These are phyloP conservation scores for Ectemnius cavifrons DNA, from an alignment of 2,888 invertebrate genomes.

Conservation along the genomic window DNA sequence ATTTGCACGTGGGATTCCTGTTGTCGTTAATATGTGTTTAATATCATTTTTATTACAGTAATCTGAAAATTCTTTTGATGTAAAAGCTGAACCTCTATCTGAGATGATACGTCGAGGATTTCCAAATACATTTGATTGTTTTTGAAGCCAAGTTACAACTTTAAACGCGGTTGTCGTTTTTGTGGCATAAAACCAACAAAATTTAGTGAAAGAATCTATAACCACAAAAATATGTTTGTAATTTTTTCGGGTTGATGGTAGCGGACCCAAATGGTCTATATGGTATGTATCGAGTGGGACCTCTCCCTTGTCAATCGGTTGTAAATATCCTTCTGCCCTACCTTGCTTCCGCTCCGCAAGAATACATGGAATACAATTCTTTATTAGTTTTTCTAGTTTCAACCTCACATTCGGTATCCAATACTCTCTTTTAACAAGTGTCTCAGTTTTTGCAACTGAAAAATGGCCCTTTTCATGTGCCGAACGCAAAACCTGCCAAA, in stretches of 20 bases:
- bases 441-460: not conserved
- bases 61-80: slow-evolving; percentile 14
- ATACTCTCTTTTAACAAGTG: slow-evolving; percentile 1
- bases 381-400: not conserved
- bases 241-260: slow-evolving; percentile 4
- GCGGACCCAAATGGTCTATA: slow-evolving; percentile 22
- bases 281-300: slow-evolving; percentile 16
- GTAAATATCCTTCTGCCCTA: slow-evolving; percentile 7
- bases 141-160: not conserved
- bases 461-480: slow-evolving; percentile 18
- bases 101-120: not conserved
- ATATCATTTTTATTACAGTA: slow-evolving; percentile 70
- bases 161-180: not conserved
- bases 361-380: slow-evolving; percentile 14
- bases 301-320: slow-evolving; percentile 11
- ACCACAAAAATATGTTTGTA: slow-evolving; percentile 1
- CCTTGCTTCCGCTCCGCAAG: slow-evolving; percentile 27
- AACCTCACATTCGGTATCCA: not conserved
- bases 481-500: not conserved
- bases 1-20: slow-evolving; percentile 37
- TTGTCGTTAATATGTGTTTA: slow-evolving; percentile 55
- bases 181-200: not conserved
- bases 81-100: too few species aligned
- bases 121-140: not conserved
- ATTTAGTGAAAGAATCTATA: slow-evolving; percentile 1